phyloP scores from a whole-genome alignment of 2,797 vertebrate genomes.

The Iguana delicatissima region DNA sequence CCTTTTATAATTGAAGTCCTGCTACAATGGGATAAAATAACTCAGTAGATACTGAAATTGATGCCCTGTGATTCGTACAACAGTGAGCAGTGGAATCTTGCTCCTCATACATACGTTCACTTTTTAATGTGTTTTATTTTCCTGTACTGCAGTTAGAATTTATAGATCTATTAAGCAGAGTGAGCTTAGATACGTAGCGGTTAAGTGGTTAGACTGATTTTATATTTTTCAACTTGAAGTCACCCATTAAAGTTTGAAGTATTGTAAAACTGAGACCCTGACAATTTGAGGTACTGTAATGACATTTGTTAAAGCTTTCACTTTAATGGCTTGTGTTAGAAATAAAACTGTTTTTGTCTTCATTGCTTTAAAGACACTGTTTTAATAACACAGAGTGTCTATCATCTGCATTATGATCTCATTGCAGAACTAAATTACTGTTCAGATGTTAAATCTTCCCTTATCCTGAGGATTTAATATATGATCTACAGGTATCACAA shows the following conservation, averaged over 20 bases:
- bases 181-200: conserved; percentile 44
- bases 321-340: conserved; percentile 60
- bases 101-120: background rate
- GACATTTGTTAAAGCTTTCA: conserved; percentile 53
- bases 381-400: conserved; percentile 59
- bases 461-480: background rate
- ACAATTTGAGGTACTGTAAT: conserved; percentile 56
- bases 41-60: conserved; percentile 39
- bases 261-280: conserved; percentile 62
- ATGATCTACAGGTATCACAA: background rate
- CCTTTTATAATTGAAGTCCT: conserved; percentile 52
- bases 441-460: background rate
- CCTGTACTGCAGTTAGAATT: conserved; percentile 48
- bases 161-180: conserved; percentile 67
- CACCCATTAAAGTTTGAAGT: conserved; percentile 64
- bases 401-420: background rate
- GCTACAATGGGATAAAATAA: conserved; percentile 36
- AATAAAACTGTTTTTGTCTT: conserved; percentile 47
- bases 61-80: conserved; percentile 52
- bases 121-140: conserved; percentile 57
- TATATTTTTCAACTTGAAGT: conserved; percentile 63
- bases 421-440: background rate
- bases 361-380: conserved; percentile 50
- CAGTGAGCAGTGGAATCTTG: background rate
- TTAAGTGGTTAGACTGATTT: conserved; percentile 45